Evolutionary conservation across 2,113 vertebrate species (phyloP).

Genomic region (Crotalus helleri): DNA sequence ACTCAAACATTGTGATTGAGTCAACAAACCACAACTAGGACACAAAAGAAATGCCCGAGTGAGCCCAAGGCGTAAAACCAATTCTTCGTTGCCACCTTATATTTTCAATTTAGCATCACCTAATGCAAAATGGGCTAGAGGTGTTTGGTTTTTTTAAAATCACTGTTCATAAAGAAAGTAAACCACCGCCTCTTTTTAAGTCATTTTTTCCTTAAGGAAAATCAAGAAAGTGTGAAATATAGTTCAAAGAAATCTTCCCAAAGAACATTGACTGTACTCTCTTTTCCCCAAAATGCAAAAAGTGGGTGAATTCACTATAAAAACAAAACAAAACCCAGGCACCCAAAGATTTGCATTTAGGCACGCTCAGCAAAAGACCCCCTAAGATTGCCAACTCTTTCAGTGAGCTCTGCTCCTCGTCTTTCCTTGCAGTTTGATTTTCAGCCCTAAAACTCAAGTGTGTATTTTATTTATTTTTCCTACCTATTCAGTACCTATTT

Average conservation of each 20-base stretch:
- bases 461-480: neutral
- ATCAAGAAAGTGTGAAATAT: neutral
- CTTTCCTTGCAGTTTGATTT: neutral
- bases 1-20: neutral
- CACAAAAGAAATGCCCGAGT: too few relatives aligned
- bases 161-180: neutral
- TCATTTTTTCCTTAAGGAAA: neutral
- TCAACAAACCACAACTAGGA: neutral
- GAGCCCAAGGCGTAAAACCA: too few relatives aligned
- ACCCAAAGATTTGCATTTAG: neutral
- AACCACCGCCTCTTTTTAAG: neutral
- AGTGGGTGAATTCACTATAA: neutral
- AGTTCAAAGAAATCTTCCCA: too few relatives aligned
- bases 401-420: neutral
- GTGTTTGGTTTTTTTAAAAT: too few relatives aligned
- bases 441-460: neutral
- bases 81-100: neutral
- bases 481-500: neutral
- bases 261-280: neutral
- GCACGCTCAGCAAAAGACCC: too few relatives aligned
- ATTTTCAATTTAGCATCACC: neutral
- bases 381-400: neutral
- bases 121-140: neutral
- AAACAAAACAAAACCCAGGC: neutral
- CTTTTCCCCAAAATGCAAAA: neutral